A percentile compares a stretch with the other conserved stretches of the same genome.
phyloP scores from a whole-genome alignment of 2,797 vertebrate species.

The Pangasius sanitwongsei region DNA sequence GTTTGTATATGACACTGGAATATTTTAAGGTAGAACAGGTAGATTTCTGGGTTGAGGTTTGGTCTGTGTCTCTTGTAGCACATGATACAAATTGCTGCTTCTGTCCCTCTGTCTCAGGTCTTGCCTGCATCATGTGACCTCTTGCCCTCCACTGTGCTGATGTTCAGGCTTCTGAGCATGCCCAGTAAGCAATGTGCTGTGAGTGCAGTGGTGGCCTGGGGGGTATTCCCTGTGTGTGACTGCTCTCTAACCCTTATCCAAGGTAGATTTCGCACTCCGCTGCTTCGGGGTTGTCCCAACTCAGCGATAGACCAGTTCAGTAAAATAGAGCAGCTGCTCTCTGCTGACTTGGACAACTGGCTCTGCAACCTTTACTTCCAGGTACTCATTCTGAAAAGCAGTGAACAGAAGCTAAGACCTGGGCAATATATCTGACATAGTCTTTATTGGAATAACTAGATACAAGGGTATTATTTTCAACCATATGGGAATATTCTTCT shows the following conservation, averaged over 20 bases:
- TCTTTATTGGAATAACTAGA: neutral
- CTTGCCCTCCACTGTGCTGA: slow-evolving; percentile 78
- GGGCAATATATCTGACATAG: neutral
- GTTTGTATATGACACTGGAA: neutral
- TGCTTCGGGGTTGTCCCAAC: slow-evolving; percentile 81
- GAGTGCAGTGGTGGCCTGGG: slow-evolving; percentile 81
- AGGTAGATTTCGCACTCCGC: slow-evolving; percentile 88
- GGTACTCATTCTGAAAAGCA: slow-evolving; percentile 69
- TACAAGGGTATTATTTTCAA: neutral
- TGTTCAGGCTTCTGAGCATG: slow-evolving; percentile 83
- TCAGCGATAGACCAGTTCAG: slow-evolving; percentile 78
- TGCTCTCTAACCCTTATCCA: slow-evolving; percentile 75
- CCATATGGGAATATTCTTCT: neutral
- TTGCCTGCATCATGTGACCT: slow-evolving; percentile 77
- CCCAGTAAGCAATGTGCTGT: slow-evolving; percentile 66
- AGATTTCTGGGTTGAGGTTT: neutral
- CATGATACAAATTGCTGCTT: neutral
- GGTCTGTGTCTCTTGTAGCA: neutral
- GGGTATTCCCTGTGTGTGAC: slow-evolving; percentile 84
- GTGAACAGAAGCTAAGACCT: neutral
- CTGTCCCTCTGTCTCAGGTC: slow-evolving; percentile 67
- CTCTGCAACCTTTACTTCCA: slow-evolving; percentile 95
- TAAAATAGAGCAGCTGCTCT: slow-evolving; percentile 86
- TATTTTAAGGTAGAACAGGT: neutral
- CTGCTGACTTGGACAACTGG: slow-evolving; percentile 89